Conservation (phyloP, 92 coral and sea anemone species). For the Virgularia gustaviana region DNA sequence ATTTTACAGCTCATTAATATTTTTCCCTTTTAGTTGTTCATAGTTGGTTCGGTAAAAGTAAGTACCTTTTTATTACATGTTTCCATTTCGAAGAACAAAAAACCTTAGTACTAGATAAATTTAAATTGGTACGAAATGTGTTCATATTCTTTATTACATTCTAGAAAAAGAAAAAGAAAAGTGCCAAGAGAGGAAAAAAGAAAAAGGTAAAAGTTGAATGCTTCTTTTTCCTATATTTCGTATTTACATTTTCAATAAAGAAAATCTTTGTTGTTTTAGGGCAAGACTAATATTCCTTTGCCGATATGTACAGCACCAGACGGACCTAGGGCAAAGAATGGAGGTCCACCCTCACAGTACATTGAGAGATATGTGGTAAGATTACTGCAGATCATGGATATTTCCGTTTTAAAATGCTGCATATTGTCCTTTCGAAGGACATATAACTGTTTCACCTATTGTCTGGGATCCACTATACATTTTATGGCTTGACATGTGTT, state of each 20-base stretch:
- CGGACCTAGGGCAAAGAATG: constrained; percentile 87
- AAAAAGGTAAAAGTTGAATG: constrained; percentile 69
- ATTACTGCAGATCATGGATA: not conserved
- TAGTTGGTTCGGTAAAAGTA: constrained; percentile 84
- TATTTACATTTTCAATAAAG: not conserved
- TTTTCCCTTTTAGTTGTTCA: constrained; percentile 74
- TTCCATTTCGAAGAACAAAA: not conserved
- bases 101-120: too few species aligned
- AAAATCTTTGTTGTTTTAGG: constrained; percentile 42
- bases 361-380: constrained; percentile 94
- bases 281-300: constrained; percentile 92
- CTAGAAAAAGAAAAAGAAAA: constrained; percentile 92
- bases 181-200: constrained; percentile 91
- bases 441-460: too few species aligned
- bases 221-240: not conserved
- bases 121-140: too few species aligned
- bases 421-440: too few species aligned
- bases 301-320: constrained; percentile 99
- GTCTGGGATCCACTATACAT: too few species aligned
- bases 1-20: too few species aligned
- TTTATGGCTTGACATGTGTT: too few species aligned
- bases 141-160: too few species aligned
- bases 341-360: constrained; percentile 86
- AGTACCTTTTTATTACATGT: not conserved
- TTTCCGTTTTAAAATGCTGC: too few species aligned